phyloP scores from a whole-genome alignment of 2,888 invertebrate genomes.

The Amphipoea lucens region DNA sequence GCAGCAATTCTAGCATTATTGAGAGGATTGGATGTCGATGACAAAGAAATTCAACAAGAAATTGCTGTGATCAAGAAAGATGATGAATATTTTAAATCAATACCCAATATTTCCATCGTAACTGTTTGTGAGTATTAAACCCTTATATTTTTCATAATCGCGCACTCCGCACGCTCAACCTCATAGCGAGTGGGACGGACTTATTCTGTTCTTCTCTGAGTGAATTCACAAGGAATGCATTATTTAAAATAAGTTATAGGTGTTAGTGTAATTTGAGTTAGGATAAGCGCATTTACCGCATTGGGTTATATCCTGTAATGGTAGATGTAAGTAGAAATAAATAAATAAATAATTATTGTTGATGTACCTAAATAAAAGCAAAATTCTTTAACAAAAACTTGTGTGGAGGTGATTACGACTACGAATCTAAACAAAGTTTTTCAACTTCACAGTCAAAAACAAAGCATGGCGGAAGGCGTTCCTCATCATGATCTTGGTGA shows the following conservation, averaged over 20 bases:
- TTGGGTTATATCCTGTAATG: too few relatives aligned
- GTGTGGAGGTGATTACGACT: not conserved
- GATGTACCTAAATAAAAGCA: not conserved
- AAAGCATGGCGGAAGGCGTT: slow-evolving; percentile 74
- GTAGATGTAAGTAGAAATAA: too few relatives aligned
- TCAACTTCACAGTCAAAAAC: slow-evolving; percentile 71
- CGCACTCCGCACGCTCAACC: too few relatives aligned
- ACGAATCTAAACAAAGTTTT: not conserved
- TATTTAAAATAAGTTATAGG: too few relatives aligned
- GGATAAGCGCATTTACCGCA: too few relatives aligned
- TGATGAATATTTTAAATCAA: slow-evolving; percentile 74
- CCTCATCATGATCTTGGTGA: slow-evolving; percentile 62
- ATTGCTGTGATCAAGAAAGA: slow-evolving; percentile 74
- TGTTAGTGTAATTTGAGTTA: too few relatives aligned
- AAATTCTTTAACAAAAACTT: not conserved
- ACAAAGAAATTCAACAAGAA: slow-evolving; percentile 74
- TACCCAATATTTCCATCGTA: slow-evolving; percentile 74
- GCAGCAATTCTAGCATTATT: slow-evolving; percentile 71
- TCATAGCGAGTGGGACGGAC: too few relatives aligned
- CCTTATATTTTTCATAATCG: not conserved
- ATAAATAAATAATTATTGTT: not conserved
- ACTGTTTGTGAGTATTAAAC: slow-evolving; percentile 75
- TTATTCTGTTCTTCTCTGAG: too few relatives aligned
- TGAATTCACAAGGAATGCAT: too few relatives aligned
- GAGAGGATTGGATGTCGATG: slow-evolving; percentile 73